Evolutionary conservation across 2,113 vertebrate genomes (phyloP).

Genomic region (Panthera tigris): DNA sequence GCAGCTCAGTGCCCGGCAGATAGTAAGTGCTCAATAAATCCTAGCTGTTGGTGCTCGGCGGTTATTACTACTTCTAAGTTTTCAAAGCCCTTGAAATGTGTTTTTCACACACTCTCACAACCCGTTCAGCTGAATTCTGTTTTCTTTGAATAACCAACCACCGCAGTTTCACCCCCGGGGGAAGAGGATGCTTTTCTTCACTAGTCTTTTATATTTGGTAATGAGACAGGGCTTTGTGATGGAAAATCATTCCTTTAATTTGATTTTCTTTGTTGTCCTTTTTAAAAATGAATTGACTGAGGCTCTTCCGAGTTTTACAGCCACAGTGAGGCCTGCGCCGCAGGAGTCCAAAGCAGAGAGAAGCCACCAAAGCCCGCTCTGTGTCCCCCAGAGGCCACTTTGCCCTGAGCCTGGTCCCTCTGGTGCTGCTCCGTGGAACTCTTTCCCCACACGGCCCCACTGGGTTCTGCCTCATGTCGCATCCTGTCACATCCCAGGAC

Average conservation of each 20-base stretch:
- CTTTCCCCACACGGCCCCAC: not conserved
- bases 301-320: not conserved
- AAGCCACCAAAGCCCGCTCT: not conserved
- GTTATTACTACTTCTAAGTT: not conserved
- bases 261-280: not conserved
- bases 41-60: not conserved
- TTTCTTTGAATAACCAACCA: not conserved
- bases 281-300: not conserved
- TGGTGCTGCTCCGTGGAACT: not conserved
- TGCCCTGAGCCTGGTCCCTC: no score
- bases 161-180: not conserved
- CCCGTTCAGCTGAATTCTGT: not conserved
- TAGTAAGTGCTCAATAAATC: not conserved
- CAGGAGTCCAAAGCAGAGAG: not conserved
- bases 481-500: not conserved
- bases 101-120: not conserved
- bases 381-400: not conserved
- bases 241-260: not conserved
- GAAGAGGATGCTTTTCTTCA: not conserved
- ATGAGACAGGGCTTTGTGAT: not conserved
- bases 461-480: not conserved
- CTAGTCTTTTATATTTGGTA: not conserved
- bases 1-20: not conserved
- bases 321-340: accelerated
- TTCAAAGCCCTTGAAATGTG: not conserved